A percentile compares a stretch with the other conserved stretches of the same genome.
Evolutionary conservation across 2,888 invertebrate genomes (phyloP).

Genomic region (Drosophila cyrtoloma): DNA sequence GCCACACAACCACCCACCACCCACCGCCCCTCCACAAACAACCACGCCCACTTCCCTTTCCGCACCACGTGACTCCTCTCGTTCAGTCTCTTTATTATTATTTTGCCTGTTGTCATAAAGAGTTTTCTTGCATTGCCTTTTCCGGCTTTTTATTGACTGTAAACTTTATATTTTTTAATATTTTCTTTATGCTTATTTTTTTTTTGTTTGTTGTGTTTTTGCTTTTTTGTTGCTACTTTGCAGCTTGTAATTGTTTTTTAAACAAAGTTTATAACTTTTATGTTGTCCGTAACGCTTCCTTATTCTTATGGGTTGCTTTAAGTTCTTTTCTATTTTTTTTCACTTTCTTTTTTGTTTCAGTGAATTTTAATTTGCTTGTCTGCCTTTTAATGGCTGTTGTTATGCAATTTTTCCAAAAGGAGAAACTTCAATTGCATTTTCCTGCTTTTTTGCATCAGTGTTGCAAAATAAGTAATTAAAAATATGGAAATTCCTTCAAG

Average conservation of each 20-base stretch:
- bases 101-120: conserved; percentile 74
- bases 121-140: conserved; percentile 66
- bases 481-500: conserved; percentile 50
- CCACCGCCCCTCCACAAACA: not conserved
- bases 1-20: not conserved
- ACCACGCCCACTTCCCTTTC: not conserved
- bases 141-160: conserved; percentile 72
- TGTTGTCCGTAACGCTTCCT: conserved; percentile 41
- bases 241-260: conserved; percentile 78
- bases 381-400: conserved; percentile 77
- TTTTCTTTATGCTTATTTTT: conserved; percentile 63
- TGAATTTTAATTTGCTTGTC: conserved; percentile 78
- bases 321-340: conserved; percentile 1
- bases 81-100: conserved; percentile 63
- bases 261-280: conserved; percentile 78
- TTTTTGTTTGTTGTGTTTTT: conserved; percentile 19
- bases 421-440: conserved; percentile 65
- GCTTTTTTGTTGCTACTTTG: conserved; percentile 38
- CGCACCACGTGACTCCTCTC: not conserved
- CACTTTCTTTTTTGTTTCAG: conserved; percentile 14
- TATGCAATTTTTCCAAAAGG: conserved; percentile 66
- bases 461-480: conserved; percentile 70
- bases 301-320: conserved; percentile 39
- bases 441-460: conserved; percentile 39
- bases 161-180: conserved; percentile 67